Conservation (phyloP, 2,888 invertebrate species). For the Sinotaia quadrata region DNA sequence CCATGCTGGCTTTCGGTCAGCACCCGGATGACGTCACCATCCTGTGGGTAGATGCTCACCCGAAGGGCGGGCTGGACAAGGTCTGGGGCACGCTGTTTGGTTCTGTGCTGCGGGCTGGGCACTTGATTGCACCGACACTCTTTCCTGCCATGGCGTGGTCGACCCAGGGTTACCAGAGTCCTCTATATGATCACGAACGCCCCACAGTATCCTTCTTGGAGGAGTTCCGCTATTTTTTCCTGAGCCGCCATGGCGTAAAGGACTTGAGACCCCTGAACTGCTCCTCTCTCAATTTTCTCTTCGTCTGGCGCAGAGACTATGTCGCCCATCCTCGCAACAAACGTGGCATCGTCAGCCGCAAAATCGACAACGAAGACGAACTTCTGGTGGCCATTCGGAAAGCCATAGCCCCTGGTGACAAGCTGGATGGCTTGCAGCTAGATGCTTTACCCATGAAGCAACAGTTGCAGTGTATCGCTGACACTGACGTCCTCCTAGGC, state of each 20-base stretch:
- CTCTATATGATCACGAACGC: constrained; percentile 52
- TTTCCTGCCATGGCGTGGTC: constrained; percentile 61
- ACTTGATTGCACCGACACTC: constrained; percentile 42
- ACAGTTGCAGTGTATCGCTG: constrained; percentile 59
- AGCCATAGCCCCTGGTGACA: constrained; percentile 38
- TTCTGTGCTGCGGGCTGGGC: constrained; percentile 50
- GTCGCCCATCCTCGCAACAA: constrained; percentile 70
- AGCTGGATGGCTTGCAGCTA: constrained; percentile 50
- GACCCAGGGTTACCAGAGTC: constrained; percentile 65
- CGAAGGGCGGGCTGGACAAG: constrained; percentile 60
- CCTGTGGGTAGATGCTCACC: constrained; percentile 67
- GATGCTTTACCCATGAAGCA: constrained; percentile 59
- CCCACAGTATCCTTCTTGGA: constrained; percentile 56
- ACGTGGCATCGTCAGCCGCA: constrained; percentile 61
- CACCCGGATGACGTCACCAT: constrained; percentile 54
- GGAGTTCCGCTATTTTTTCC: constrained; percentile 65
- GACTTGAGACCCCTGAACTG: constrained; percentile 48
- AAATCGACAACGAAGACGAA: constrained; percentile 68
- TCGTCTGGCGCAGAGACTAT: constrained; percentile 70
- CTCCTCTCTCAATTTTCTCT: constrained; percentile 52
- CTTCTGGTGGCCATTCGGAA: constrained; percentile 50
- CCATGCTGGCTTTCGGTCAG: constrained; percentile 48
- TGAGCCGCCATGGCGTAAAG: constrained; percentile 43
- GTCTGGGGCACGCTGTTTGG: constrained; percentile 66
- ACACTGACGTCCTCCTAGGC: constrained; percentile 68